Conservation (phyloP, 2,113 vertebrate species). For the Merops nubicus region DNA sequence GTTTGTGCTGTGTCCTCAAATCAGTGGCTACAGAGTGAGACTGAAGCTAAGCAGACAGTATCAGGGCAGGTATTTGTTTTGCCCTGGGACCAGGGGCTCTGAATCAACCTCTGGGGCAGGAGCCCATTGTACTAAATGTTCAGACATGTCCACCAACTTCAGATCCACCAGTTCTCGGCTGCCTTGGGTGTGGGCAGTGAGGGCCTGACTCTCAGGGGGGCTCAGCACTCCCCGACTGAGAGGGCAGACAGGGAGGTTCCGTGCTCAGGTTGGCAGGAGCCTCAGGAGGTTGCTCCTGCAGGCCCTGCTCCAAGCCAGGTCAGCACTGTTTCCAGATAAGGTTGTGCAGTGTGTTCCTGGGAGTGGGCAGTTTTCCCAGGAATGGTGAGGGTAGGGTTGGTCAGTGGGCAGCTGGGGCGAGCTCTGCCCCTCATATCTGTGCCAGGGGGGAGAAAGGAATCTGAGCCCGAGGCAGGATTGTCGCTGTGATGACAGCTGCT, state of each 20-base stretch:
- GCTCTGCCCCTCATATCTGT: background rate
- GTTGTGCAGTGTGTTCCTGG: background rate
- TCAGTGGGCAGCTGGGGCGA: background rate
- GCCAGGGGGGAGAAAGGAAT: background rate
- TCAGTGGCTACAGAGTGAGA: background rate
- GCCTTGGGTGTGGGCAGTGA: accelerated
- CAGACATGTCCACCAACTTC: background rate
- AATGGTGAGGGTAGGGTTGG: background rate
- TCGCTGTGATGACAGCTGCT: accelerated
- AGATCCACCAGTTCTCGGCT: background rate
- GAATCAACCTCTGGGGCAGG: background rate
- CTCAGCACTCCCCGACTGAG: background rate
- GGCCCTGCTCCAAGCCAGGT: background rate
- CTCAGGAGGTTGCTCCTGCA: accelerated
- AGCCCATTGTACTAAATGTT: background rate
- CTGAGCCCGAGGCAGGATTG: background rate
- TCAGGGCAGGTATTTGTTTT: background rate
- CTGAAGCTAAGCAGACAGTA: background rate
- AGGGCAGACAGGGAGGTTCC: background rate
- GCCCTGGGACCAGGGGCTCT: background rate
- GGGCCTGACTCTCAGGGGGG: background rate
- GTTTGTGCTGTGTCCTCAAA: background rate
- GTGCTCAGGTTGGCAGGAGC: background rate
- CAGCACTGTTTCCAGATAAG: background rate
- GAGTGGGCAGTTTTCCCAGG: background rate